Conservation (phyloP, 2,797 vertebrate genomes). For the Agapornis canus region DNA sequence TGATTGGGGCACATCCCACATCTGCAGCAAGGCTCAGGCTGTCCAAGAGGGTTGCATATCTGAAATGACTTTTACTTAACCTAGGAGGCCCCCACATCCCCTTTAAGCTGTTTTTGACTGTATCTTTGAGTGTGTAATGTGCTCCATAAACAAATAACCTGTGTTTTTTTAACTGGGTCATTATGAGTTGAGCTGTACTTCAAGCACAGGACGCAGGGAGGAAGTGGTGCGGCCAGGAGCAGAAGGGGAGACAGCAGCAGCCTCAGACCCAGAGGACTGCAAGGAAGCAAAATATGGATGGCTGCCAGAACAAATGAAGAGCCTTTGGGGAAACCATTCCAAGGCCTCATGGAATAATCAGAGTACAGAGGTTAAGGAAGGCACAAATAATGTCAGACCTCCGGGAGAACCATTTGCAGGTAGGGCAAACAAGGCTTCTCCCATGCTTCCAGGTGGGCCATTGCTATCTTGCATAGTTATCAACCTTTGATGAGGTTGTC, state of each 20-base stretch:
- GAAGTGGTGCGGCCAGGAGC: constrained; percentile 42
- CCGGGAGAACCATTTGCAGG: background rate
- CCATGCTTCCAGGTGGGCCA: accelerated
- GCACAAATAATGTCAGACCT: background rate
- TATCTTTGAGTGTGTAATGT: background rate
- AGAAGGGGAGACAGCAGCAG: constrained; percentile 7
- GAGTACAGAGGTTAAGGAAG: background rate
- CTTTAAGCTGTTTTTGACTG: constrained; percentile 1
- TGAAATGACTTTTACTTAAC: background rate
- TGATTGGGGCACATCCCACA: background rate
- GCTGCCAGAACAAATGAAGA: constrained; percentile 57
- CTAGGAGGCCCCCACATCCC: constrained; percentile 14
- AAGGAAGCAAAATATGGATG: constrained; percentile 24
- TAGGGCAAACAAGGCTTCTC: background rate
- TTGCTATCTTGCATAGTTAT: background rate
- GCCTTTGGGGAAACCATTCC: background rate
- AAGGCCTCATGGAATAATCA: background rate
- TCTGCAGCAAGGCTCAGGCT: background rate
- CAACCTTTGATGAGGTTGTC: background rate
- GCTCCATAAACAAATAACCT: constrained; percentile 51
- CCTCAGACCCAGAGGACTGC: background rate
- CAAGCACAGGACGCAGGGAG: constrained; percentile 14
- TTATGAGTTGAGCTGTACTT: background rate
- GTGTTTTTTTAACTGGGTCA: constrained; percentile 56
- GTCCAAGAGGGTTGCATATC: background rate